Base-by-base conservation (phyloP, 2,797 vertebrate genomes). In the Halcyon smyrnensis region DNA sequence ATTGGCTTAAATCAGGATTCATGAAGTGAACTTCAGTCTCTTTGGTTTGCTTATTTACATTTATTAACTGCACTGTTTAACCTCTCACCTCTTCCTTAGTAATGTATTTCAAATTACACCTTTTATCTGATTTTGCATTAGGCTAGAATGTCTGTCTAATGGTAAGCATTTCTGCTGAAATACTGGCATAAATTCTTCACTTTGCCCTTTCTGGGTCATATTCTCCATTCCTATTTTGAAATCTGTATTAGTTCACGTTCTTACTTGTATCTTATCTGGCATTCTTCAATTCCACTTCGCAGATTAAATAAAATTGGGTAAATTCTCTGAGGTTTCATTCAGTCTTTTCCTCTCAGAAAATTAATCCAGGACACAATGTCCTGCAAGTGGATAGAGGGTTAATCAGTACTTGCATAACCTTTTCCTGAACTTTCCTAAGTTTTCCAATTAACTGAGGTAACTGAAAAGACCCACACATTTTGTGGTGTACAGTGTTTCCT, bases 401-500 rank as follows among this genome's bases (percentile, higher is more conserved):
- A 94, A 97, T 95, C 71, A 67, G 96, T 98, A 97, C 98, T 99
- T 98, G 95, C 53, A 70, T 98, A 98, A 99, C 98, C 98, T 98
- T 97, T 95, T 91, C 48, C 50, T 98, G 98, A 98, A 98, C 98
- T 97, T 95, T 97, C 91, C 62, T 95, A 98, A 98, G 96, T 98
- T 98, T 94, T 93, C 91, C 96, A 98, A 91, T 98, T 98, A 98
- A 98, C 98, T 97, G n/a, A 82, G 39, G 46, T 84, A 88, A 88
- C 74, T 57, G 70, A 74, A 95, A 94, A 68, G 23, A 6, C 0
- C 9, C 51, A 83, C 46, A 84, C 8, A 32, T 63, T 89, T 96
- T 93, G 19, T 90, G 79, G 62, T 68, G 34, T 46, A 76, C 21
- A 32, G 8, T 59, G 48, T 69, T 84, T 92, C 64, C 87, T 84